Conservation (phyloP, 2,888 invertebrate species). For the Autographa pulchrina region DNA sequence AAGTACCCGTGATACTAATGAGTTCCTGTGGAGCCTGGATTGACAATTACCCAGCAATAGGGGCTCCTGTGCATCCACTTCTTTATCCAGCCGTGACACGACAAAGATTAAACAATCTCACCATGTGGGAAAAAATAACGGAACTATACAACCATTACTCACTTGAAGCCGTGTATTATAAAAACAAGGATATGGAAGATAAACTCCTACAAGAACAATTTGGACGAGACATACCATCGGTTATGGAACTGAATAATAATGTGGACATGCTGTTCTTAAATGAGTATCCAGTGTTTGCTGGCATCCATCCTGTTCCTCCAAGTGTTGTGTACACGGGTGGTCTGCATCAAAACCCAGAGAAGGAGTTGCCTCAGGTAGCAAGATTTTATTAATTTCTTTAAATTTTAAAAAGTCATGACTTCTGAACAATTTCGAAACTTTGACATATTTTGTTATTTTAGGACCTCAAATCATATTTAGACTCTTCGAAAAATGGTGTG, state of each 20-base stretch:
- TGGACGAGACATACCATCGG: constrained; percentile 48
- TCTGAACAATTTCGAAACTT: not conserved
- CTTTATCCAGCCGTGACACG: constrained; percentile 55
- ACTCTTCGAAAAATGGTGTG: constrained; percentile 61
- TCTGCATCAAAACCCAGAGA: no score
- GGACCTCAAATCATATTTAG: constrained; percentile 68
- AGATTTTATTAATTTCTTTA: no score
- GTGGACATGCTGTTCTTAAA: no score
- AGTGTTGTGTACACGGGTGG: no score
- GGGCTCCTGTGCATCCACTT: constrained; percentile 64
- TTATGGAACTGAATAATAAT: constrained; percentile 5
- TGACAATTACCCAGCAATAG: constrained; percentile 57
- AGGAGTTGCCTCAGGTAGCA: no score
- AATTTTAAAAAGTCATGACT: no score
- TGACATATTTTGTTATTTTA: constrained; percentile 47
- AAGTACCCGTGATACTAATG: constrained; percentile 70
- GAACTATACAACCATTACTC: constrained; percentile 25
- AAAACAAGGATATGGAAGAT: constrained; percentile 15
- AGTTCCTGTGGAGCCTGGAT: constrained; percentile 65
- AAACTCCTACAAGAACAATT: constrained; percentile 29
- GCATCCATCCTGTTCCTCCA: no score
- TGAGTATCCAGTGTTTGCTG: no score
- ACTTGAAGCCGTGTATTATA: constrained; percentile 8
- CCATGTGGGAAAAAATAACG: constrained; percentile 46
- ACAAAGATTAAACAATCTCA: constrained; percentile 18